A percentile compares a stretch with the other conserved stretches of the same genome.
These are phyloP conservation scores for Eupithecia abbreviata DNA, from an alignment of 2,888 invertebrate species.

Conservation along the genomic window DNA sequence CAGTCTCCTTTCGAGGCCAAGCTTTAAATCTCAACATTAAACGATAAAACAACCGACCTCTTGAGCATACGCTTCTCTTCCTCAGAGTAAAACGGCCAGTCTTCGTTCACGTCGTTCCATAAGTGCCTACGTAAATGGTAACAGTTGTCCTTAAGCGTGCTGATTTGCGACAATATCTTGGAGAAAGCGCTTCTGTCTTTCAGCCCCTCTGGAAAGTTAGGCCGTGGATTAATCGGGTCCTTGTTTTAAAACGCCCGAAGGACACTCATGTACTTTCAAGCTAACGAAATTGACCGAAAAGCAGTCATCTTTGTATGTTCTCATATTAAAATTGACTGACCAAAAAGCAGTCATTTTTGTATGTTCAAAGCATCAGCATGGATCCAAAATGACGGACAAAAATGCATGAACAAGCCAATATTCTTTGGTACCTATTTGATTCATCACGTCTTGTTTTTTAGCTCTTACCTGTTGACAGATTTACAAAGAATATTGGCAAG, in stretches of 20 bases:
- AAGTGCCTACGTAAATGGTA: conserved; percentile 93
- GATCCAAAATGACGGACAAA: background rate
- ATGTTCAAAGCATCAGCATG: background rate
- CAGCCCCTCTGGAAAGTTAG: conserved; percentile 90
- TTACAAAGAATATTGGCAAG: background rate
- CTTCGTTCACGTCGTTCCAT: conserved; percentile 96
- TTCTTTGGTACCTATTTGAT: background rate
- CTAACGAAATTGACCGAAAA: background rate
- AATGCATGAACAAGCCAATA: background rate
- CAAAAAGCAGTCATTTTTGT: too few species aligned
- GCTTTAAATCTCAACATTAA: conserved; percentile 26
- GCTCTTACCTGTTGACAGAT: background rate
- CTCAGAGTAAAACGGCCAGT: conserved; percentile 97
- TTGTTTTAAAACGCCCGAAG: conserved; percentile 44
- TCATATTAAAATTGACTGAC: background rate
- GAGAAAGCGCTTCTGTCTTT: conserved; percentile 90
- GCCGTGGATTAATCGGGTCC: conserved; percentile 40
- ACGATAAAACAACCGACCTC: conserved; percentile 80
- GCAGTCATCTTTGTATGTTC: background rate
- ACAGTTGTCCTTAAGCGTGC: conserved; percentile 93
- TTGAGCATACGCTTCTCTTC: conserved; percentile 94
- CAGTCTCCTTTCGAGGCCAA: conserved; percentile 27
- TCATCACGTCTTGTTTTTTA: background rate
- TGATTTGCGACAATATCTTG: conserved; percentile 91
- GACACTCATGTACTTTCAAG: conserved; percentile 14